These are phyloP conservation scores for Hemibagrus guttatus DNA, from an alignment of 2,797 vertebrate genomes.

Conservation along the genomic window DNA sequence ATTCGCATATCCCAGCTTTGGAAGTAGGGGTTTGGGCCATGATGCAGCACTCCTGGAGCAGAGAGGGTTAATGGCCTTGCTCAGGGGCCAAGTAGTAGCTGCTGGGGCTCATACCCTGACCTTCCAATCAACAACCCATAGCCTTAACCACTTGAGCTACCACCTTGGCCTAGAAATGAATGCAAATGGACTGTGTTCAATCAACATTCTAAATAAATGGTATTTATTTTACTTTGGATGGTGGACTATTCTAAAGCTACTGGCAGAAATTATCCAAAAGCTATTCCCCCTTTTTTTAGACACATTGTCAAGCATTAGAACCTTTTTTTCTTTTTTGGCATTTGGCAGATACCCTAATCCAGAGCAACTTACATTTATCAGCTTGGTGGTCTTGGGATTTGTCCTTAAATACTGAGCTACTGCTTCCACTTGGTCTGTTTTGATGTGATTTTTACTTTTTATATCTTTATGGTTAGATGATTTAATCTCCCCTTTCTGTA, in stretches of 20 bases:
- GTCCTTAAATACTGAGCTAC: too few relatives aligned
- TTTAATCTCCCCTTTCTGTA: slow-evolving; percentile 28
- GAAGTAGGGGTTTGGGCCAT: too few relatives aligned
- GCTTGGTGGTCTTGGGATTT: too few relatives aligned
- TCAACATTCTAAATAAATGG: neutral
- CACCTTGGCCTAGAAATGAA: neutral
- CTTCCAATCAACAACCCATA: too few relatives aligned
- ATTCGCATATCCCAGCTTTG: too few relatives aligned
- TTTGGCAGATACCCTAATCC: neutral
- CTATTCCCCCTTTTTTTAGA: slow-evolving; percentile 21
- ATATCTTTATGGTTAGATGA: neutral
- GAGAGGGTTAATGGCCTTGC: too few relatives aligned
- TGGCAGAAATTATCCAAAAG: slow-evolving; percentile 16
- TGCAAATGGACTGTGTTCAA: slow-evolving; percentile 13
- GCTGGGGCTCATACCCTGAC: too few relatives aligned
- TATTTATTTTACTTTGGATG: neutral
- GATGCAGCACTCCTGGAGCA: too few relatives aligned
- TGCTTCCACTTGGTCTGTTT: too few relatives aligned
- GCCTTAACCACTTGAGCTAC: too few relatives aligned
- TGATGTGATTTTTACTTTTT: neutral
- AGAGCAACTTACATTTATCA: too few relatives aligned
- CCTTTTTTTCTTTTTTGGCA: slow-evolving; percentile 19
- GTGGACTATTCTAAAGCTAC: neutral
- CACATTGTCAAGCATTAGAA: slow-evolving; percentile 16
- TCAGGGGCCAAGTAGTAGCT: too few relatives aligned